Percentiles rank a stretch among this genome's conserved stretches.
Evolutionary conservation across 1,140 invertebrate species (phyloP).

Genomic region (Achatina immaculata): DNA sequence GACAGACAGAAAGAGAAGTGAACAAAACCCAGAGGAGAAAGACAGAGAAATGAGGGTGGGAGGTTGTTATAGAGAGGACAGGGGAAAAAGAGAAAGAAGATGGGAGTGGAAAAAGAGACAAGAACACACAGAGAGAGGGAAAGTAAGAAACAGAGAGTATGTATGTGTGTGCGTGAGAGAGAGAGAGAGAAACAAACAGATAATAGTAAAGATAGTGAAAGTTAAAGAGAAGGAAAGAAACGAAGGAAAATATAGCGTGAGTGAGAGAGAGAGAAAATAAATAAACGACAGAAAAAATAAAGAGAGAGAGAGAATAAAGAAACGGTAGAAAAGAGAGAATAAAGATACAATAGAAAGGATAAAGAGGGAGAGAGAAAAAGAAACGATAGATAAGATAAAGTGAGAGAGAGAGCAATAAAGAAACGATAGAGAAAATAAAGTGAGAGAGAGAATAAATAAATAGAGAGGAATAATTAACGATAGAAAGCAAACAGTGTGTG

Average conservation of each 20-base stretch:
- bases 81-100: no score
- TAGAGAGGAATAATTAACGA: neutral
- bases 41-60: no score
- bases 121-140: no score
- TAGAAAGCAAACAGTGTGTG: neutral
- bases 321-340: neutral
- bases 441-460: conserved; percentile 1
- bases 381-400: neutral
- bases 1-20: neutral
- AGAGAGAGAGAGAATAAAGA: neutral
- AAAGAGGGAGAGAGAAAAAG: neutral
- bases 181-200: conserved; percentile 6
- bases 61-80: no score
- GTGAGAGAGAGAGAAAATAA: neutral
- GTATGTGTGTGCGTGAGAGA: no score
- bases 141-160: no score
- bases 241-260: no score
- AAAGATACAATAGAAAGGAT: conserved; percentile 6
- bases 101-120: no score
- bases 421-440: neutral
- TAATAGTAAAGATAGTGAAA: no score
- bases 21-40: neutral
- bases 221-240: no score
- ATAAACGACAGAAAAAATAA: neutral
- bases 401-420: conserved; percentile 6